Base-by-base conservation (phyloP, 2,888 invertebrate species). In the Oasisia sp. region DNA sequence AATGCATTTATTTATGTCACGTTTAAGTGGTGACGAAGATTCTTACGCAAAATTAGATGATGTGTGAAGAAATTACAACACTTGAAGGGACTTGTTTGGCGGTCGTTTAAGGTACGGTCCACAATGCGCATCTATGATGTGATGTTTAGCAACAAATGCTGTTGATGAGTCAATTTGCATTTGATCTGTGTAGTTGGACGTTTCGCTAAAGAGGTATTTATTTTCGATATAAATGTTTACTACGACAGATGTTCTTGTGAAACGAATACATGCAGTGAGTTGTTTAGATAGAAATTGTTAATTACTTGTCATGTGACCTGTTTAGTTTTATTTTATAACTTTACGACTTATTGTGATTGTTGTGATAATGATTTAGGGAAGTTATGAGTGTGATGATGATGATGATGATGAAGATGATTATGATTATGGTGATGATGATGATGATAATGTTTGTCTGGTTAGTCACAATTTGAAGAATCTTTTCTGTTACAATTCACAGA, bases 1-100 rank as follows among this genome's bases (percentile, higher is more conserved):
- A 27, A 74, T 74, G 74, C 74, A 74, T 74, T 74, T 74, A 74
- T 74, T 74, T 74, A 74, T 74, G 74, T 74, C 74, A 74, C n/a
- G 74, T 74, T n/a, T 74, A 27, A 74, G 74, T 74, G n/a, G 74
- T 27, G n/a, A 7, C 27, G 74, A 74, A 74, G 27, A 7, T 19
- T 74, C 74, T 74, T 74, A 74, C 74, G 27, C 74, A 74, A 74
- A n/a, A 27, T 74, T 19, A 74, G n/a, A 74, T 74, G 74, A 74
- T 74, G 74, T 74, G 74, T 74, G 14, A 74, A 74, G 74, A 74
- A 74, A 74, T 74, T 74, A 74, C 19, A 74, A 74, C 27, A 74
- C 0, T 74, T 74, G 19, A 74, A 74, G n/a, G n/a, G 27, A 27
- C 74, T 3, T 74, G 74, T 74, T 74, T 74, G 74, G 74, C 7